Percentiles rank a stretch among this genome's conserved stretches.
Evolutionary conservation across 2,797 vertebrate species (phyloP).

Genomic region (Eulemur albifrons): DNA sequence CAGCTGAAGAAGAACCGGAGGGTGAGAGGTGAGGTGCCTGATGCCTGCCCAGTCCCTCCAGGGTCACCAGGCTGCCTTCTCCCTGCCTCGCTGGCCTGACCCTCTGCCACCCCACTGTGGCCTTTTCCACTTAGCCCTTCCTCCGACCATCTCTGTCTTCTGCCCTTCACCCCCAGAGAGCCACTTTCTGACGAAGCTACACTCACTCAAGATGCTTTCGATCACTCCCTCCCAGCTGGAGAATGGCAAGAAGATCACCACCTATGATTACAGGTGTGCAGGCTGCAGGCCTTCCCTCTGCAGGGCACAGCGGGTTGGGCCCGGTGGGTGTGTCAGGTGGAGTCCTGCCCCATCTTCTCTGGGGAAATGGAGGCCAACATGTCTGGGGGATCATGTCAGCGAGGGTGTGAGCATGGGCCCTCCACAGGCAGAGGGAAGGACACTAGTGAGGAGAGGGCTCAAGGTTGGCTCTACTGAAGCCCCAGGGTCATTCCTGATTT

Average conservation of each 20-base stretch:
- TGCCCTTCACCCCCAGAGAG: slow-evolving; percentile 83
- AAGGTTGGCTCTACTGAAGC: not conserved
- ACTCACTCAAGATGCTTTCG: slow-evolving; percentile 89
- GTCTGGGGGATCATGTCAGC: not conserved
- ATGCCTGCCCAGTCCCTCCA: not conserved
- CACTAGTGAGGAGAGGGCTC: not conserved
- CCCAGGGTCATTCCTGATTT: not conserved
- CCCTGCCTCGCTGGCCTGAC: not conserved
- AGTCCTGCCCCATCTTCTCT: not conserved
- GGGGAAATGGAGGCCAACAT: not conserved
- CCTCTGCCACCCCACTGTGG: not conserved
- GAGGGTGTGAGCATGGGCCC: not conserved
- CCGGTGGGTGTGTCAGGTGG: not conserved
- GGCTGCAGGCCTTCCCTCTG: not conserved
- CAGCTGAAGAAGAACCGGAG: slow-evolving; percentile 88
- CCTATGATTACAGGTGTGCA: slow-evolving; percentile 92
- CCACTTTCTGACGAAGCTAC: slow-evolving; percentile 88
- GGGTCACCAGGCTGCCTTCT: not conserved
- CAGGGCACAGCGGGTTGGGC: not conserved
- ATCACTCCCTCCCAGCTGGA: slow-evolving; percentile 92
- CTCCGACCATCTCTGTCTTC: not conserved
- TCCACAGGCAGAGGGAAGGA: not conserved
- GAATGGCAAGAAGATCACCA: slow-evolving; percentile 89
- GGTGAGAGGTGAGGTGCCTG: slow-evolving; percentile 86
- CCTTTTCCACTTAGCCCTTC: not conserved